Conservation (phyloP, 2,888 invertebrate species). For the Zaprionus obscuricornis region DNA sequence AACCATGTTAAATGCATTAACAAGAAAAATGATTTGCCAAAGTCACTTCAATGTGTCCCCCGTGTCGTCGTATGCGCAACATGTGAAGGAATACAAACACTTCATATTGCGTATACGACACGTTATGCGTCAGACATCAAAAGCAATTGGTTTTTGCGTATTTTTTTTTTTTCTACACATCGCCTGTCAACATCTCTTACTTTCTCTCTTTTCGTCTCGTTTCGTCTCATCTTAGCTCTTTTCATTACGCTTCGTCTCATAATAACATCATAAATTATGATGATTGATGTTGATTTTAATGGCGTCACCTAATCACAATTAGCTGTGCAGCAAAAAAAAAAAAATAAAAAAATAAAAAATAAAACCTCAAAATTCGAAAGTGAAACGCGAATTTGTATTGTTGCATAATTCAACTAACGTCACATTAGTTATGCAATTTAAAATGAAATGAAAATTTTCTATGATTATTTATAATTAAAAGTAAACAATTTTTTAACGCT, state of each 20-base stretch:
- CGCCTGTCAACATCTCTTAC: too few relatives aligned
- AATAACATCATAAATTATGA: conserved; percentile 60
- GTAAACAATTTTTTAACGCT: conserved; percentile 13
- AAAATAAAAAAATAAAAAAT: not conserved
- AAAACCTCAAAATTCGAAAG: too few relatives aligned
- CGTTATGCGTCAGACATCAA: conserved; percentile 47
- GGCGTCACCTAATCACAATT: conserved; percentile 53
- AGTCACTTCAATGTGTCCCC: conserved; percentile 42
- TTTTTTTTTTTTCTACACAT: conserved; percentile 25
- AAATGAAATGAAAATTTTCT: conserved; percentile 8
- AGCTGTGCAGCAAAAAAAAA: conserved; percentile 14
- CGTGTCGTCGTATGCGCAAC: conserved; percentile 59
- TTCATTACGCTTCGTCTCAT: conserved; percentile 16
- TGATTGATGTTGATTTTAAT: conserved; percentile 67
- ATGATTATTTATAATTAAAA: conserved; percentile 18
- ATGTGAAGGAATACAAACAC: conserved; percentile 33
- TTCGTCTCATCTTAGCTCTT: too few relatives aligned
- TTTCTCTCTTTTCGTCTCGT: conserved; percentile 10
- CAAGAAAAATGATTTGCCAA: conserved; percentile 64
- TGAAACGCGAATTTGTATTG: not conserved
- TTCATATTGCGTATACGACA: conserved; percentile 27
- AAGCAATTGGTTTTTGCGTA: conserved; percentile 40
- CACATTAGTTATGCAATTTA: conserved; percentile 20
- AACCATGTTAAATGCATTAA: conserved; percentile 60
- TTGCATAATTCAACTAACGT: not conserved